These are phyloP conservation scores for Hemibagrus guttatus DNA, from an alignment of 2,797 vertebrate genomes.

Conservation along the genomic window DNA sequence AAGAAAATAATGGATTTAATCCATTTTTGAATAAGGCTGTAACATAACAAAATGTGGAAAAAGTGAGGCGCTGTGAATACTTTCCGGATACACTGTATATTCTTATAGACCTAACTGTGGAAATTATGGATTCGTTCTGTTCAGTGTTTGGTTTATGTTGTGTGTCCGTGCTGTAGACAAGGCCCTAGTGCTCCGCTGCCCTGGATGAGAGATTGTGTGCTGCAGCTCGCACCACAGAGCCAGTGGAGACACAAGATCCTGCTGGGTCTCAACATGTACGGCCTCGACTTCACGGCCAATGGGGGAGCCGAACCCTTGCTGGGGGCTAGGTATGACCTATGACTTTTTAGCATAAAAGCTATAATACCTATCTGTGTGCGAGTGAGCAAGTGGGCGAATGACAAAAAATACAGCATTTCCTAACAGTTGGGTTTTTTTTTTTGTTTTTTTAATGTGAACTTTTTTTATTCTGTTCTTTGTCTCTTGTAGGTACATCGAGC, in stretches of 20 bases:
- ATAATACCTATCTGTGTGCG: background rate
- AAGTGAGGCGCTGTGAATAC: no score
- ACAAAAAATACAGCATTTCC: background rate
- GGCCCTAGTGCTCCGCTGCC: constrained; percentile 90
- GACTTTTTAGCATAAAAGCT: background rate
- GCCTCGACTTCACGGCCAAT: constrained; percentile 85
- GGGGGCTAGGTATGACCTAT: constrained; percentile 77
- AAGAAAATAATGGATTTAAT: no score
- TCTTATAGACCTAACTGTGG: background rate
- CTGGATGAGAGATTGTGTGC: constrained; percentile 90
- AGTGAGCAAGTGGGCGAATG: no score
- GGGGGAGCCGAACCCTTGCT: constrained; percentile 84
- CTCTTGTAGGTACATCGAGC: constrained; percentile 85
- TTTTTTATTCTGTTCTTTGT: constrained; percentile 12
- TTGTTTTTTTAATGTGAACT: background rate
- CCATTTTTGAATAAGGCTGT: no score
- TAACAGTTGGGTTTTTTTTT: background rate
- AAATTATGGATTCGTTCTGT: background rate
- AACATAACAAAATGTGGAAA: no score
- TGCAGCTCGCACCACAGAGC: constrained; percentile 83
- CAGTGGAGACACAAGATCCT: constrained; percentile 94
- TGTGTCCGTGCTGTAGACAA: constrained; percentile 69
- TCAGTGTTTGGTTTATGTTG: background rate
- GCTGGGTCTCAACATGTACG: constrained; percentile 92
- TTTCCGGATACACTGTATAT: no score